Conservation (phyloP, 2,113 vertebrate genomes). For the Xenopus tropicalis region UCB_Xtro_10.0 CM004450.2:11493501-11494000, state of each 20-base stretch:
- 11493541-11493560: neutral
- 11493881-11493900: no score
- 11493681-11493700: neutral
- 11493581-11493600: neutral
- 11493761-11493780: neutral
- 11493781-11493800: no score
- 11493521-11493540: neutral
- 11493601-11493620: neutral
- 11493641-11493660: constrained; percentile 10
- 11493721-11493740: neutral
- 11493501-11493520: no score
- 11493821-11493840: no score
- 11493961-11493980: no score
- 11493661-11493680: neutral
- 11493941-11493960: no score
- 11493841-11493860: no score
- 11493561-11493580: neutral
- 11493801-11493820: no score
- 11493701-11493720: neutral
- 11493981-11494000: no score
- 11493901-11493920: no score
- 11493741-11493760: neutral
- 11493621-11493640: constrained; percentile 26
- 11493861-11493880: no score
- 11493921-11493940: no score